Conservation (phyloP, 2,797 vertebrate species). For the Mastacembelus armatus region DNA sequence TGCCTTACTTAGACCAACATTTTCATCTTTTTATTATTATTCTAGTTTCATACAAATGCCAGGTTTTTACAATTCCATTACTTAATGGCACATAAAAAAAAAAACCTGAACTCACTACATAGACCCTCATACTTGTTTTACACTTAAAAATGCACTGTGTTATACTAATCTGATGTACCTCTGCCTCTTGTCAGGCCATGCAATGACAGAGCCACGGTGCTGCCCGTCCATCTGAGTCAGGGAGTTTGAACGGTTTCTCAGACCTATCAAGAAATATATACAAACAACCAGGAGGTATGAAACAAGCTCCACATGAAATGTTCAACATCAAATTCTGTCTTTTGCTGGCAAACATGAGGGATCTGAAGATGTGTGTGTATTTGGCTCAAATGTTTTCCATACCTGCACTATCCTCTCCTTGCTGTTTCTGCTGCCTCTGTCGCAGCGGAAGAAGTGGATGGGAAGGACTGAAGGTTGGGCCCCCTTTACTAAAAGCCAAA, state of each 20-base stretch:
- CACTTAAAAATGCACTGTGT: no score
- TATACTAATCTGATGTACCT: no score
- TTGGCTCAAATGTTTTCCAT: slow-evolving; percentile 35
- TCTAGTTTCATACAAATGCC: no score
- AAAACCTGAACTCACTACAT: no score
- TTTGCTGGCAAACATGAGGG: background rate
- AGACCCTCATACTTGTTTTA: background rate
- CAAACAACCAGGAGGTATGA: background rate
- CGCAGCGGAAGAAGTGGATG: slow-evolving; percentile 94
- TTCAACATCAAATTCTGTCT: background rate
- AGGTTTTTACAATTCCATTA: no score
- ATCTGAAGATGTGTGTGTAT: background rate
- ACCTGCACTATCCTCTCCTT: slow-evolving; percentile 90
- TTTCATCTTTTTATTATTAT: no score
- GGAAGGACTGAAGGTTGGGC: slow-evolving; percentile 90
- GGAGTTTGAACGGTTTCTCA: slow-evolving; percentile 93
- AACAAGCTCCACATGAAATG: background rate
- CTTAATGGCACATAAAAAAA: no score
- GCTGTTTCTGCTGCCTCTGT: slow-evolving; percentile 94
- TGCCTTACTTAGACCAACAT: background rate
- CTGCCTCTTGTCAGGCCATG: slow-evolving; percentile 92
- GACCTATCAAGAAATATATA: slow-evolving; percentile 76
- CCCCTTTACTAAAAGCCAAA: slow-evolving; percentile 85
- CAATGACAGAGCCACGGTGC: slow-evolving; percentile 82
- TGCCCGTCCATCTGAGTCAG: slow-evolving; percentile 90